These are phyloP conservation scores for Fukomys damarensis DNA, from an alignment of 2,113 vertebrate genomes.

Conservation along the genomic window DNA sequence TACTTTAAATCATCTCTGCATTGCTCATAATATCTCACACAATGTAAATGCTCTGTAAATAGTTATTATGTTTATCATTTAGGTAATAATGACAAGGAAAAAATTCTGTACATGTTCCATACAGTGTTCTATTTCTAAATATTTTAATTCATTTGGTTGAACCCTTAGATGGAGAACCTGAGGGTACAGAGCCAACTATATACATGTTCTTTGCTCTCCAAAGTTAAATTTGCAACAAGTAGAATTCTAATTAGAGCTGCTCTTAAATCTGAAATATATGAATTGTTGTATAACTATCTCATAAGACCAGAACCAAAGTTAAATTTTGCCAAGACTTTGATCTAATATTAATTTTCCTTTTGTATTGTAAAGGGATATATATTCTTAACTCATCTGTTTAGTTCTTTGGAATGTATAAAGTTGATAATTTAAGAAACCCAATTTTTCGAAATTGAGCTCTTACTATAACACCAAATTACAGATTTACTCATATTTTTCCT, in stretches of 20 bases:
- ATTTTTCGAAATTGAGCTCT: no score
- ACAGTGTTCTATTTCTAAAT: not conserved
- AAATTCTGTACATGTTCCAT: no score
- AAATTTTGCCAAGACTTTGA: not conserved
- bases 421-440: not conserved
- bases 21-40: not conserved
- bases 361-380: not conserved
- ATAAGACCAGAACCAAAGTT: not conserved
- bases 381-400: not conserved
- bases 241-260: not conserved
- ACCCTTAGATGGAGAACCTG: not conserved
- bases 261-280: constrained; percentile 3
- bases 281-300: not conserved
- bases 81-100: no score
- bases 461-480: not conserved
- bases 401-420: not conserved
- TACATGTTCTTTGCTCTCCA: not conserved
- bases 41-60: no score
- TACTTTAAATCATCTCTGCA: not conserved
- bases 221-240: not conserved
- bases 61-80: no score
- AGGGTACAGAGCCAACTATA: not conserved
- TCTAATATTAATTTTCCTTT: constrained; percentile 1
- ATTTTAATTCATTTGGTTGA: not conserved
- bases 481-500: not conserved